These are phyloP conservation scores for Azemiops feae DNA, from an alignment of 2,113 vertebrate genomes.

Conservation along the genomic window DNA sequence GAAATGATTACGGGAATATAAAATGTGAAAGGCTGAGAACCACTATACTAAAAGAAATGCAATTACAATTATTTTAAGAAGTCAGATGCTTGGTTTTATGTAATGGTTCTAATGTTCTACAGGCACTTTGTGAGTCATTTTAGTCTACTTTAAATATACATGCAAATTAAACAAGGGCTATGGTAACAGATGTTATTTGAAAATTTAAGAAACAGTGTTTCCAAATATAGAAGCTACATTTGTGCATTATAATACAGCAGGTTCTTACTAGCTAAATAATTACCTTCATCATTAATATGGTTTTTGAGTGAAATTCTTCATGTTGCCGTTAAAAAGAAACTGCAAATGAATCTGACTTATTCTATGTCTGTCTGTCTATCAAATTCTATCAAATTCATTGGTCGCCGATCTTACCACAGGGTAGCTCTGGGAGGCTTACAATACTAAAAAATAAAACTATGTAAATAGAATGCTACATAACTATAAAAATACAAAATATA, in stretches of 20 bases:
- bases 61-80: neutral
- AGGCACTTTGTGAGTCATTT: neutral
- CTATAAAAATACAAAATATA: neutral
- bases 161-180: neutral
- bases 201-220: neutral
- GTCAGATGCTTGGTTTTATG: neutral
- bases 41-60: neutral
- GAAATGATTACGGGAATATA: neutral
- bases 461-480: neutral
- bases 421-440: neutral
- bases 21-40: neutral
- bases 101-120: neutral
- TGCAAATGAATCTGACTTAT: neutral
- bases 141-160: neutral
- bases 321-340: slow-evolving; percentile 16
- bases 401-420: neutral
- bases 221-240: neutral
- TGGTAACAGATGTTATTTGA: neutral
- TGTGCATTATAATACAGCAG: neutral
- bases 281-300: neutral
- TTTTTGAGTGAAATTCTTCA: neutral
- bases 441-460: neutral
- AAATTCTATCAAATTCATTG: neutral
- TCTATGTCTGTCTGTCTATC: neutral
- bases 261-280: neutral